A percentile compares a stretch with the other conserved stretches of the same genome.
These are phyloP conservation scores for Andricus quercusramuli DNA, from an alignment of 2,888 invertebrate species.

Conservation along the genomic window DNA sequence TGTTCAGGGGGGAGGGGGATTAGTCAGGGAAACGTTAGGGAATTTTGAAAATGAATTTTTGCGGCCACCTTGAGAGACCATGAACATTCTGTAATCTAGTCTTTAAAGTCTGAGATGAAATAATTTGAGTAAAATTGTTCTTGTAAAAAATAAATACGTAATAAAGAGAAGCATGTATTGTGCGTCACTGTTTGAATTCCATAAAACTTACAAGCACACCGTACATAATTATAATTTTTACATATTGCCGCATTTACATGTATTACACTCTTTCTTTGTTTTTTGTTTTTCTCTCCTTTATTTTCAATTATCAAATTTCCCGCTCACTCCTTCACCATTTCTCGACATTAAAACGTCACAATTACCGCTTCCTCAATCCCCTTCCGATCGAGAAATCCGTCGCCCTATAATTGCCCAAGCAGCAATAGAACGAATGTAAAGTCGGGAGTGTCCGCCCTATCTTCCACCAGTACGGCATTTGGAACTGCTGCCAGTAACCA, in stretches of 20 bases:
- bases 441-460: slow-evolving; percentile 92
- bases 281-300: slow-evolving; percentile 76
- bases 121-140: neutral
- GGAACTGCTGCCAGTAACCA: slow-evolving; percentile 90
- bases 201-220: slow-evolving; percentile 50
- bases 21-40: too few species aligned
- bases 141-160: neutral
- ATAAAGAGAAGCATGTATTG: slow-evolving; percentile 1
- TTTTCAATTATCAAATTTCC: slow-evolving; percentile 74
- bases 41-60: too few species aligned
- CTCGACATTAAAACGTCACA: slow-evolving; percentile 57
- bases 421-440: slow-evolving; percentile 94
- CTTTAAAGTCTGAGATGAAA: neutral
- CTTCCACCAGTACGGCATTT: slow-evolving; percentile 93
- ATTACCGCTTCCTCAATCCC: slow-evolving; percentile 57
- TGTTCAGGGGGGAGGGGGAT: too few species aligned
- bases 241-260: slow-evolving; percentile 73
- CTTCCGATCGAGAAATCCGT: slow-evolving; percentile 62
- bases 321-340: slow-evolving; percentile 53
- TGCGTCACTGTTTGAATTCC: slow-evolving; percentile 35
- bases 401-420: slow-evolving; percentile 69
- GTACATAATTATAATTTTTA: slow-evolving; percentile 60
- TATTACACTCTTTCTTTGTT: slow-evolving; percentile 78
- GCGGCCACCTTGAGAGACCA: neutral
- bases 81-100: neutral